Evolutionary conservation across 2,888 invertebrate species (phyloP), one percentile per base, ranked within the genome.

Genomic region (Acanthosepion esculentum): DNA sequence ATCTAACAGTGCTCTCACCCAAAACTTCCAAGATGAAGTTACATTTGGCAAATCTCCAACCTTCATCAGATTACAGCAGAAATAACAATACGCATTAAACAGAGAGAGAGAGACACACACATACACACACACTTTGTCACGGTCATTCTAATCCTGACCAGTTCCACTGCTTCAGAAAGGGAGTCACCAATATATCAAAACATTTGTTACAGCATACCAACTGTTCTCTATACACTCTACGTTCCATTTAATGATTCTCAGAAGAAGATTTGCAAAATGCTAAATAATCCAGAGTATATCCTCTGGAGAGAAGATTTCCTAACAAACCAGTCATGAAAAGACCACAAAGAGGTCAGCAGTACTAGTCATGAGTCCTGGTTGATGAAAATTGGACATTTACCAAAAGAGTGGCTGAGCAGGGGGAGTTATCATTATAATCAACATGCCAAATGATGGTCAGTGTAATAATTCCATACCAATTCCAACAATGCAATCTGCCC

Each of bases 341-440:
- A n/a, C 78, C n/a, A 10, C 15, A 78, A 78, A 78, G 78, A 78
- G 33, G 78, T 18, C n/a, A 78, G 78, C 15, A 78, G 78, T 78
- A 15, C 78, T n/a, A 78, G 18, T 78, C 78, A 78, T n/a, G 26
- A 78, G 78, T 29, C 26, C 29, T 26, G 29, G n/a, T 78, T 78
- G 78, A 78, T 78, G 78, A 78, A 78, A 18, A 78, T n/a, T n/a
- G n/a, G 78, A 78, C n/a, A 78, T 78, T 78, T 78, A 78, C n/a
- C n/a, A 78, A n/a, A 5, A 33, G n/a, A n/a, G 33, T 15, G n/a
- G 78, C n/a, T 78, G n/a, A 78, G 78, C 5, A 20, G 55, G 55
- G 20, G 59, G 59, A 23, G 59, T 20, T 6, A 20, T 7, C 6
- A 4, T 78, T n/a, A 78, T n/a, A 18, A 29, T n/a, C 78, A 10